Evolutionary conservation across 2,888 invertebrate species (phyloP), one percentile per base, ranked within the genome.

Genomic region (Drosophila atripex): DNA sequence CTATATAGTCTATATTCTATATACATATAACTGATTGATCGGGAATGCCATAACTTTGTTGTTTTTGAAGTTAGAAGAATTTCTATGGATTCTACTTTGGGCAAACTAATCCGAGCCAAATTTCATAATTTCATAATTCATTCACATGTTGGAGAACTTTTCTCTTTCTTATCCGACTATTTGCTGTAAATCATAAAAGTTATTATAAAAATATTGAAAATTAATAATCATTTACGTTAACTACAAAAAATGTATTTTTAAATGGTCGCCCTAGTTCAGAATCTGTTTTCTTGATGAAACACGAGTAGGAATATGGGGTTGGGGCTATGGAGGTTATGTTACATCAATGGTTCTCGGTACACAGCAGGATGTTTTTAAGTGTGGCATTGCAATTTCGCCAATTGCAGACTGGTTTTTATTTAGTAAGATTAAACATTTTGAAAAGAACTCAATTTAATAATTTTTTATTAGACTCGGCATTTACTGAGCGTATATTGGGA

Each of bases 321-420:
- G 98, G 97, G 98, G 98, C 14, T 98, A 98, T 92, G 98, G 92
- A 5, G 98, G 98, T 8, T 98, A 97, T 92, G 96, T 98, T 38
- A 96, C 98, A n/a, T 94, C 97, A 54, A 97, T 97, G 95, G 94
- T 97, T 65, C 93, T 98, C 56, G 97, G 97, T 41, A 95, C 95
- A 53, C 96, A 97, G 90, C 96, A 97, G 91, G 94, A 95, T 86
- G 95, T 96, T 56, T 97, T 97, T 92, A 96, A 97, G 90, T 98
- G 98, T 91, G 98, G 98, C 49, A 95, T 98, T 70, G 95, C 97
- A 16, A 97, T 98, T 38, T 98, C 98, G 71, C 98, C 98, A 0
- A 97, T 98, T 83, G 96, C 97, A 35, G 98, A 98, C 92, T 99
- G 98, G 97, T 93, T 97, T 55, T 98, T 96, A 92, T 98, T 98